phyloP scores from a whole-genome alignment of 2,113 vertebrate species.

The Mobula hypostoma region DNA sequence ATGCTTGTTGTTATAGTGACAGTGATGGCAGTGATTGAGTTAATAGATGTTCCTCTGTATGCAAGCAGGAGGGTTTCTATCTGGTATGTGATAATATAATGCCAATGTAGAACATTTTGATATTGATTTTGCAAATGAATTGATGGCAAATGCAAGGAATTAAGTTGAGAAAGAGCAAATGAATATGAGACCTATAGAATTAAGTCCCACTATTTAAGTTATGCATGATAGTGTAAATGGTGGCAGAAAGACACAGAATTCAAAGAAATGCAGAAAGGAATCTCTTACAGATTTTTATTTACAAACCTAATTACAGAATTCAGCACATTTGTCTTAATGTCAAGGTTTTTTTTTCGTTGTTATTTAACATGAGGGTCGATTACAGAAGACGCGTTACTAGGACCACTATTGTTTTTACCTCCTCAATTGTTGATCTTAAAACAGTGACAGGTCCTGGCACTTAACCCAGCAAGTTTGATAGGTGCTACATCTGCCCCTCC shows the following conservation, averaged over 20 bases:
- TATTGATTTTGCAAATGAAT: background rate
- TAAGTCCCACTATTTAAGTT: background rate
- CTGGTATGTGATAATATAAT: background rate
- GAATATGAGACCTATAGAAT: background rate
- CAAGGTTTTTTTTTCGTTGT: background rate
- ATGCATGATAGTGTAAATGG: background rate
- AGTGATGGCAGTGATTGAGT: background rate
- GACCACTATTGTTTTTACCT: background rate
- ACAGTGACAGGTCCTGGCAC: too few relatives aligned
- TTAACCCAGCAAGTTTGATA: too few relatives aligned
- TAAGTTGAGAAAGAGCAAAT: background rate
- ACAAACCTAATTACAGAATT: background rate
- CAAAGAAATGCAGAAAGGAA: background rate
- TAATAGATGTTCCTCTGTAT: background rate
- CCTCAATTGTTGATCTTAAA: background rate
- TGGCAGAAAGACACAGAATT: background rate
- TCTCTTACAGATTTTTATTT: background rate
- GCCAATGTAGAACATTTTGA: background rate
- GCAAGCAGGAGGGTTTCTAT: background rate
- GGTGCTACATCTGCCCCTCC: too few relatives aligned
- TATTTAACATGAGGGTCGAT: background rate
- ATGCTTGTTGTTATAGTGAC: background rate
- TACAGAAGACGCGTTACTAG: background rate
- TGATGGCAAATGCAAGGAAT: background rate
- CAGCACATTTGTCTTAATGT: background rate